Evolutionary conservation across 2,797 vertebrate species (phyloP).

Genomic region (Galagoides demidoff): DNA sequence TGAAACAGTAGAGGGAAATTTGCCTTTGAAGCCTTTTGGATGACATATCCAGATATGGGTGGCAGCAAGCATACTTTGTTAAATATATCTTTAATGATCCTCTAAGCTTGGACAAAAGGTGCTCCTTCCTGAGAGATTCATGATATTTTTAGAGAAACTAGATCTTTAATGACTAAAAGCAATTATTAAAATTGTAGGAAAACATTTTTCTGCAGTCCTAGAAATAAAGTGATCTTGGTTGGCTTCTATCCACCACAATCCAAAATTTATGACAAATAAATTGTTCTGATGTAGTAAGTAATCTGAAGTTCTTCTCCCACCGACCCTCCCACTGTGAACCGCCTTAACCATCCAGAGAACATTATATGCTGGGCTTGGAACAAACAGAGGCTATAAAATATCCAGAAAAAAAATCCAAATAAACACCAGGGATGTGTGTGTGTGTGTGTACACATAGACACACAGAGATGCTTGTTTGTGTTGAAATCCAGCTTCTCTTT

Average conservation of each 20-base stretch:
- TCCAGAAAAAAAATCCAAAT: neutral
- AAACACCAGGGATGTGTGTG: neutral
- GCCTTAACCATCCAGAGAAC: neutral
- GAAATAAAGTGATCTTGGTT: neutral
- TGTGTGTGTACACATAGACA: too few species aligned
- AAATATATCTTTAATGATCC: neutral
- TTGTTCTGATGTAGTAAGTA: neutral
- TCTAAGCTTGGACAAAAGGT: neutral
- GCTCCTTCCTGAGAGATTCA: neutral
- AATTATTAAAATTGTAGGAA: neutral
- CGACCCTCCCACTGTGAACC: neutral
- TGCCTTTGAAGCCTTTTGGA: neutral
- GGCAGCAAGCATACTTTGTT: neutral
- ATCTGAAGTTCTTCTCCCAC: neutral
- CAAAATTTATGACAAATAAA: neutral
- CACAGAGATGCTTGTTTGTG: neutral
- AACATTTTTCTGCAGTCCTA: neutral
- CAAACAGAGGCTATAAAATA: neutral
- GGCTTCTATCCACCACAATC: neutral
- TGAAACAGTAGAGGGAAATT: neutral
- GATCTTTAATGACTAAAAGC: constrained; percentile 42
- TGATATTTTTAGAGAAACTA: neutral
- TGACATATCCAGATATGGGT: neutral
- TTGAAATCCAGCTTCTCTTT: neutral
- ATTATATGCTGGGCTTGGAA: neutral